Evolutionary conservation across 1,140 invertebrate genomes (phyloP), one percentile per base, ranked within the genome.

Genomic region (Popillia japonica): DNA sequence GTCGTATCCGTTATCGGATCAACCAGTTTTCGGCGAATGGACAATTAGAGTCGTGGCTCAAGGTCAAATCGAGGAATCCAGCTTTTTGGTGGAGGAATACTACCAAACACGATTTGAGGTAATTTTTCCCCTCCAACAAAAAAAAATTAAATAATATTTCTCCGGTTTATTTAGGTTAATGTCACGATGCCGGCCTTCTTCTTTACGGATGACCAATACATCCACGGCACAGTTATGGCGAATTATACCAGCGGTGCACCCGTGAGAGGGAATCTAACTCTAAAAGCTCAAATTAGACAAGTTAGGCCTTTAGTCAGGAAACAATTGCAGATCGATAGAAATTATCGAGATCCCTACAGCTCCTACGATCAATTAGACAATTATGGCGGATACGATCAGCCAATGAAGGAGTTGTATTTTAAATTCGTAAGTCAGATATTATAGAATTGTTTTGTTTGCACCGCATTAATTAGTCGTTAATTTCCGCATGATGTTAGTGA

Each of bases 131-230:
- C n/a, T 9, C 41, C 9, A 48, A 27, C 55, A 34, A 27, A 11
- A 44, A 11, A 64, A 76, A 64, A 74, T 23, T 78, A 40, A 17
- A 61, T 76, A n/a, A n/a, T n/a, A n/a, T 20, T 77, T 77, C 73
- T 44, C 6, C 40, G 1, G 40, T 76, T 76, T 59, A 40, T 79
- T 83, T 87, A 93, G 89, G 96, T 99, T 0, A 99, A 99, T 87
- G 96, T 99, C 0, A 98, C 96, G 0, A 96, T 98, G 92, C 95
- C 96, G 0, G 94, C 96, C 0, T 98, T 97, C 84, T 95, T 98
- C 85, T 94, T 97, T 84, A 94, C 95, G 79, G 94, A 93, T 14
- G 94, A 96, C 82, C 90, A 89, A 3, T 96, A 90, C 82, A 92
- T 99, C 79, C 89, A 92, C 82, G 97, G 97, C 0, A 91, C 92